A percentile compares a stretch with the other conserved stretches of the same genome.
These are phyloP conservation scores for Brachypodius melanocephalos DNA, from an alignment of 2,113 vertebrate species.

Conservation along the genomic window DNA sequence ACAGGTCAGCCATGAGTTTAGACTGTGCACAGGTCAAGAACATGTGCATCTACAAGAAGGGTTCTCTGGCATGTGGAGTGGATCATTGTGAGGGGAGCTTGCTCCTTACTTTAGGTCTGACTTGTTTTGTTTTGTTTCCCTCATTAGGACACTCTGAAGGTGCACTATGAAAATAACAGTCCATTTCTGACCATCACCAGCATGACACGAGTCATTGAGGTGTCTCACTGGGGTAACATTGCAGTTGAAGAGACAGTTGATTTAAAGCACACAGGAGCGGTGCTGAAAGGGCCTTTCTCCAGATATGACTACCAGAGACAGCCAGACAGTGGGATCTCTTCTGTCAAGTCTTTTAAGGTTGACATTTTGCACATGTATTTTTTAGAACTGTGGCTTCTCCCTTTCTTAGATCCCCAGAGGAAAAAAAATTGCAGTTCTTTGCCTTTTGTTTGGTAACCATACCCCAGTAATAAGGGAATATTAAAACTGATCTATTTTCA, in stretches of 20 bases:
- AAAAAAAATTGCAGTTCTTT: background rate
- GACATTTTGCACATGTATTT: background rate
- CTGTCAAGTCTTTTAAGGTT: constrained; percentile 97
- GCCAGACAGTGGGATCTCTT: constrained; percentile 97
- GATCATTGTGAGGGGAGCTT: background rate
- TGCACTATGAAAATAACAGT: constrained; percentile 97
- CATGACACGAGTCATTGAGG: constrained; percentile 91
- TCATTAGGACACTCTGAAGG: constrained; percentile 85
- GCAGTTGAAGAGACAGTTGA: constrained; percentile 95
- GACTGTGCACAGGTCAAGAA: background rate
- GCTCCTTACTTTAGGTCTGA: background rate
- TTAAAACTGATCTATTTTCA: background rate
- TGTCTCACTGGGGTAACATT: constrained; percentile 98
- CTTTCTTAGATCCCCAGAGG: background rate
- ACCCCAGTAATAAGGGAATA: background rate
- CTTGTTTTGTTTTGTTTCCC: background rate
- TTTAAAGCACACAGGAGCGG: constrained; percentile 92
- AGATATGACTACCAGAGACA: constrained; percentile 98
- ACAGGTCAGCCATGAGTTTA: background rate
- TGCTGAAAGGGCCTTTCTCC: constrained; percentile 94
- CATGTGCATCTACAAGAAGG: rapidly evolving
- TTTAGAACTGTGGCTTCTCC: background rate
- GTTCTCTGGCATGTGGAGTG: background rate
- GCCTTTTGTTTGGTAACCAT: background rate
- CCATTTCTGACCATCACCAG: constrained; percentile 95